Evolutionary conservation across 2,113 vertebrate genomes (phyloP), one percentile per base, ranked within the genome.

Genomic region (Tretioscincus oriximinensis): DNA sequence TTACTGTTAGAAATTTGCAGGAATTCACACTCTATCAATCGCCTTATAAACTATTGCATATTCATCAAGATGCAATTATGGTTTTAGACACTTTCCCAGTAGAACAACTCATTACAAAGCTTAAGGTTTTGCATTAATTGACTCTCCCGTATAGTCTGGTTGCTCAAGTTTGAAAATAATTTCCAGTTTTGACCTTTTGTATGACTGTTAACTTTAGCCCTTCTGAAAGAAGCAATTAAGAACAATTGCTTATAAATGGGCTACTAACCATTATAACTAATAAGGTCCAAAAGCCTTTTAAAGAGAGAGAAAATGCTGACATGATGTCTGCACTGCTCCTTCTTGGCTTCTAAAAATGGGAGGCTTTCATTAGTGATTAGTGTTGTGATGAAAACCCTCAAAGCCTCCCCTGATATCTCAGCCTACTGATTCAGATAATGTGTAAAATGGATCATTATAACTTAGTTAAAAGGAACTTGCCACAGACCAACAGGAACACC

Each of bases 161-260:
- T 66, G 0, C 85, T 87, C 51, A 82, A 70, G 80, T 82, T 63
- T 73, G 73, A 78, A 82, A 84, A 20, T 58, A 65, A 84, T 83
- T 86, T 81, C 74, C 8, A 76, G 1, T 77, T 84, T 21, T 87
- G 22, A 85, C 20, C 58, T 89, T 84, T 89, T 85, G 2, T 16
- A 78, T 77, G 74, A 14, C 0, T 67, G 74, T 31, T 85, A 74
- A 28, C 18, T 76, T 83, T 76, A 80, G 54, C 18, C 9, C 73
- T 51, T 78, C n/a, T 1, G 45, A 70, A 18, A 71, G 24, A 75
- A 76, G 2, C 78, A 74, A 21, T 9, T n/a, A 71, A 75, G 24
- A 31, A 2, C 7, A 35, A 78, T 61, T 49, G 1, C 1, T 68
- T 73, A 0, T 29, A 77, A 77, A 41, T 74, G 2, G 69, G 54